Evolutionary conservation across 1,140 invertebrate species (phyloP).

Genomic region (Archivesica marissinica): DNA sequence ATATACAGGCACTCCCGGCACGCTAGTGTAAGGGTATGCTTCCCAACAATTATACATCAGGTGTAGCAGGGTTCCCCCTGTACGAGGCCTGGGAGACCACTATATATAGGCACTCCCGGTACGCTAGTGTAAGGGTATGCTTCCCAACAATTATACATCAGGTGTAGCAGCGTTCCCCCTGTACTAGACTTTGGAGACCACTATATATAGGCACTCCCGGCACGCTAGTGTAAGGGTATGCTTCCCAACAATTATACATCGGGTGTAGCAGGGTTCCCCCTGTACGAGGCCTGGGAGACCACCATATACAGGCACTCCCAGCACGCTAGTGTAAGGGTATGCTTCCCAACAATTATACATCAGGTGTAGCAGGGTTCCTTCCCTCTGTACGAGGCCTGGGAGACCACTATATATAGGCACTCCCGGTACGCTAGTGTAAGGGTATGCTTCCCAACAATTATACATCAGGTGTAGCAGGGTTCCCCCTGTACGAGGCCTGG

Average conservation of each 20-base stretch:
- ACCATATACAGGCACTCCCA: conserved; percentile 93
- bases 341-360: too few relatives aligned
- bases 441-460: too few relatives aligned
- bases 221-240: conserved; percentile 37
- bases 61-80: too few relatives aligned
- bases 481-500: too few relatives aligned
- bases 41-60: too few relatives aligned
- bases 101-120: conserved; percentile 90
- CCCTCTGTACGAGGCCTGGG: conserved; percentile 94
- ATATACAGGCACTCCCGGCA: conserved; percentile 91
- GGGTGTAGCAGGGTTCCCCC: too few relatives aligned
- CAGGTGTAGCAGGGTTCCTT: too few relatives aligned
- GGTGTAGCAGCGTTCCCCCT: too few relatives aligned
- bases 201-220: conserved; percentile 92
- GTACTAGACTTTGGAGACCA: conserved; percentile 96
- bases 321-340: conserved; percentile 37
- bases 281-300: conserved; percentile 95
- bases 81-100: conserved; percentile 96
- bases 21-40: conserved; percentile 39
- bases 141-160: too few relatives aligned
- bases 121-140: conserved; percentile 37
- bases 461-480: too few relatives aligned
- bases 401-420: conserved; percentile 96
- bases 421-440: conserved; percentile 78
- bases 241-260: too few relatives aligned